Evolutionary conservation across 2,888 invertebrate genomes (phyloP), one percentile per base, ranked within the genome.

Genomic region (Sceliomorpha sp.): DNA sequence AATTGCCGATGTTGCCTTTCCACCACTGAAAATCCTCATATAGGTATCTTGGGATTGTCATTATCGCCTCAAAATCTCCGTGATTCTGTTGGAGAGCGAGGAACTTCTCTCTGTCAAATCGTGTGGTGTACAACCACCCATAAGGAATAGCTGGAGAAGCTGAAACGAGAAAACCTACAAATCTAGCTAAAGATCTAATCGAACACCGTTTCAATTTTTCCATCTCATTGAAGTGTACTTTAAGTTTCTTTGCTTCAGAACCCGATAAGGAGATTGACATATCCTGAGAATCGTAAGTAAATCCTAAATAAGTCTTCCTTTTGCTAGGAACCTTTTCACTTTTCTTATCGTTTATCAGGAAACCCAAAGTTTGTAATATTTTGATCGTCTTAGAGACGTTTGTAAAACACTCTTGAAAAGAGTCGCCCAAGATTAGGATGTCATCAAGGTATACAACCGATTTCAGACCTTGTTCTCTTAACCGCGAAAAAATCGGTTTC

Each of bases 341-440:
- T 27, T 76, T 73, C 20, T 51, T 1, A 7, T 42, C 36, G 32
- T 74, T 77, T 29, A 75, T 56, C 0, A 72, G 31, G 14, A 77
- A 73, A 4, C 56, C 72, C 7, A 77, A 3, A 0, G 9, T 70
- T 40, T 4, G 71, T 20, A 8, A 68, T 0, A 9, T 44, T 9
- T 40, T 1, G 5, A 58, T 50, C 10, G 64, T 56, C 12, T 9
- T 8, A 2, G 29, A 15, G 9, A 72, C 29, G 39, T 68, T 64
- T 12, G 10, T 36, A 8, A 29, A 9, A 29, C 73, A 73, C 0
- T 53, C 32, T 1, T 10, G n/a, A 17, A 1, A 10, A 7, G 55
- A 68, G 7, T 64, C 64, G 1, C 24, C 10, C 0, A 72, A 67
- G n/a, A 70, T 55, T 5, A 72, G 20, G 15, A 77, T 48, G 59